Evolutionary conservation across 64 coral and sea anemone species (phyloP).

Genomic region (Montipora sp.): DNA sequence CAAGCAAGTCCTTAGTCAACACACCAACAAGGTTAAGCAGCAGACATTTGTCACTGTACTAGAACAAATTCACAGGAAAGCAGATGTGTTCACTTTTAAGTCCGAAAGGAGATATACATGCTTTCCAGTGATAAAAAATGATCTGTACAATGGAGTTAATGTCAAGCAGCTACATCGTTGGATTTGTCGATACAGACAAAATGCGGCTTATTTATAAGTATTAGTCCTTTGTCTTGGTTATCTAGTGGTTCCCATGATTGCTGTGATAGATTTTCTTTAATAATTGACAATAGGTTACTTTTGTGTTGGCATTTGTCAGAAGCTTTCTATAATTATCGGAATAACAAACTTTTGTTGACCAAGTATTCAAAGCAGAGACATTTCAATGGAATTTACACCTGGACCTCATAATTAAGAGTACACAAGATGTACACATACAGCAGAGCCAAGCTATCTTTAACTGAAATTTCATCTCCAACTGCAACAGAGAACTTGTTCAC

Average conservation of each 20-base stretch:
- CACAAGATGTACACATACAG: too few relatives aligned
- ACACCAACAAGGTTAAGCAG: background rate
- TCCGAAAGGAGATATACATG: constrained; percentile 1
- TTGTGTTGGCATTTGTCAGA: too few relatives aligned
- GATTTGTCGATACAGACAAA: constrained; percentile 47
- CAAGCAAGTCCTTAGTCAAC: background rate
- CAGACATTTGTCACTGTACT: background rate
- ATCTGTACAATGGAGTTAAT: constrained; percentile 39
- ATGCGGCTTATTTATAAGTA: constrained; percentile 13
- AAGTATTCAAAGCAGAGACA: too few relatives aligned
- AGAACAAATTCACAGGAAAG: constrained; percentile 29
- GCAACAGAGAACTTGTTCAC: too few relatives aligned
- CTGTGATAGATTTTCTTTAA: background rate
- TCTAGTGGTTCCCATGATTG: background rate
- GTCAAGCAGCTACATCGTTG: background rate
- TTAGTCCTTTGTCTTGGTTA: background rate
- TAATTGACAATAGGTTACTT: too few relatives aligned
- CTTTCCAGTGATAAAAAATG: constrained; percentile 4
- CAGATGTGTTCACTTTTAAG: background rate
- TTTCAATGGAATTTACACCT: too few relatives aligned
- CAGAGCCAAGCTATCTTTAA: too few relatives aligned
- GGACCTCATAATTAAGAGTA: too few relatives aligned
- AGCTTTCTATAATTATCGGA: too few relatives aligned
- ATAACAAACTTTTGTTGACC: too few relatives aligned
- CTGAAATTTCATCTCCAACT: too few relatives aligned